These are phyloP conservation scores for Seriola aureovittata DNA, from an alignment of 2,113 vertebrate species.

Conservation along the genomic window DNA sequence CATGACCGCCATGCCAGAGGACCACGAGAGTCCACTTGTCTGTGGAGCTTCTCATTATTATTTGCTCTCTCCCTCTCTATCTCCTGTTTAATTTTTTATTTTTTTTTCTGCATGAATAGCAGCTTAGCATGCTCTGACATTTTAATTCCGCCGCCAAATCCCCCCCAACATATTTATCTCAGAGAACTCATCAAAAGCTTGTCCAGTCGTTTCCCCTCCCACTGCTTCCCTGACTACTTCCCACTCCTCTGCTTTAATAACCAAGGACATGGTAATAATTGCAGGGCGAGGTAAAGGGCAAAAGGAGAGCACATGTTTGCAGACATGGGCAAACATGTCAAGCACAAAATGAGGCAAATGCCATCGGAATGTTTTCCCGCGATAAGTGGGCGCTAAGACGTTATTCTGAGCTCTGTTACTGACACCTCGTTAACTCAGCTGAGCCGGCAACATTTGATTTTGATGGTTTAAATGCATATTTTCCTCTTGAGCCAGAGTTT, in stretches of 20 bases:
- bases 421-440: constrained; percentile 42
- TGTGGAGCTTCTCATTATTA: constrained; percentile 28
- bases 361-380: constrained; percentile 11
- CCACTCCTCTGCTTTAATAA: constrained; percentile 43
- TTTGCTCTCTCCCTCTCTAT: constrained; percentile 40
- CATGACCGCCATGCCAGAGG: constrained; percentile 55
- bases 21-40: constrained; percentile 50
- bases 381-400: background rate
- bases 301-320: constrained; percentile 33
- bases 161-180: constrained; percentile 76
- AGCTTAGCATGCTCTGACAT: constrained; percentile 78
- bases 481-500: background rate
- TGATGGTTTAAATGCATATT: background rate
- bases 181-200: constrained; percentile 73
- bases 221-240: constrained; percentile 36
- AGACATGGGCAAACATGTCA: constrained; percentile 21
- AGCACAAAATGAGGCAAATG: background rate
- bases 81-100: constrained; percentile 41
- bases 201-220: constrained; percentile 55
- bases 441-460: constrained; percentile 29
- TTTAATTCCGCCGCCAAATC: constrained; percentile 79
- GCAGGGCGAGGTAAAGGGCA: constrained; percentile 38
- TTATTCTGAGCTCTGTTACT: constrained; percentile 11
- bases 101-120: constrained; percentile 60
- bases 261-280: constrained; percentile 57